Evolutionary conservation across 1,140 invertebrate species (phyloP), one percentile per base, ranked within the genome.

Genomic region (Anadara kagoshimensis): DNA sequence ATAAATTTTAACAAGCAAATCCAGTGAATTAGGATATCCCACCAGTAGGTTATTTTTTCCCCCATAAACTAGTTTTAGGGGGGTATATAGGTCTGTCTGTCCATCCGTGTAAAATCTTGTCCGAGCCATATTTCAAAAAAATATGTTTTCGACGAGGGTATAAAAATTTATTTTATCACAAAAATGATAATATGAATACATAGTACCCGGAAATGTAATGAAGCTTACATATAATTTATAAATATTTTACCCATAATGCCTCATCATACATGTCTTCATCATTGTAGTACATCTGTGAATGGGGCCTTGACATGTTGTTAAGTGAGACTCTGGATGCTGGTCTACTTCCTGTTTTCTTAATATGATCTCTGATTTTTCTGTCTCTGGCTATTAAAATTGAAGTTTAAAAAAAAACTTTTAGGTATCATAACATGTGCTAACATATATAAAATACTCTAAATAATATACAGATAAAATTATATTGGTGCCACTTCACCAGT

Each of bases 211-310:
- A n/a, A n/a, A n/a, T n/a, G n/a, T n/a, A n/a, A n/a, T n/a, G n/a
- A n/a, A n/a, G n/a, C n/a, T n/a, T n/a, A n/a, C n/a, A n/a, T n/a
- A n/a, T n/a, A n/a, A n/a, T n/a, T n/a, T 36, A 24, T 56, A 7
- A 56, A 56, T 36, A 0, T 70, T 72, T 67, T 70, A 85, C 78
- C 75, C 81, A 78, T 26, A 78, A 67, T 36, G 73, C 66, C 62
- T 82, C 82, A 73, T 82, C 74, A 70, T 79, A 78, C 10, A 78
- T 69, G 26, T 83, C 79, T 8, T 78, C 78, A 49, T 78, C 62
- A 14, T 79, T 54, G 61, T 70, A 63, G 56, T 75, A 77, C 65
- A 67, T 78, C 47, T 76, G 70, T 22, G 74, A 78, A 67, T 75
- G 62, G 7, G 78, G 72, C 20, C 78, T 69, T 12, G 64, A 49